phyloP scores from a whole-genome alignment of 2,888 invertebrate species.

The Philonicus albiceps region DNA sequence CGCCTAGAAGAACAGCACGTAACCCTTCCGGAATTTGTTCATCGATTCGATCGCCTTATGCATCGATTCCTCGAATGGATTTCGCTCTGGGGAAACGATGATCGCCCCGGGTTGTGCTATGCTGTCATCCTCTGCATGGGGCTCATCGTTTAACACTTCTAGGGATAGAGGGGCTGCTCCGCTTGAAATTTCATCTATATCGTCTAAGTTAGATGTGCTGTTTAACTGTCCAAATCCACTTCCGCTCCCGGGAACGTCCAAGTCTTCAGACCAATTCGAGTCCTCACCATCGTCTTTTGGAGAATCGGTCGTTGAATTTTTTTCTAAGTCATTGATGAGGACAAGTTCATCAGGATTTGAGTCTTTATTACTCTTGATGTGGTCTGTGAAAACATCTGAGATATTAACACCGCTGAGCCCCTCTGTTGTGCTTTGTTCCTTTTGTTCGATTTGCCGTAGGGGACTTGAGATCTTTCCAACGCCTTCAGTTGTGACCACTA shows the following conservation, averaged over 20 bases:
- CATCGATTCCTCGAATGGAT: not conserved
- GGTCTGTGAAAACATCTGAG: not conserved
- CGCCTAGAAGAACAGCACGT: not conserved
- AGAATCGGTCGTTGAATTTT: conserved; percentile 38
- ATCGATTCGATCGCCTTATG: conserved; percentile 14
- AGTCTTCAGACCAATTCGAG: not conserved
- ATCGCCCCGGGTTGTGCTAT: not conserved
- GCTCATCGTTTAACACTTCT: not conserved
- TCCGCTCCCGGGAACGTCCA: not conserved
- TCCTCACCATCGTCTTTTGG: conserved; percentile 6
- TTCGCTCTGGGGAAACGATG: not conserved
- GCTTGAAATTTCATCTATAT: not conserved
- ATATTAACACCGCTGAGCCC: not conserved
- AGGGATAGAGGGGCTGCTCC: not conserved
- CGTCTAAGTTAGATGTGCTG: not conserved
- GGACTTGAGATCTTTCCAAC: not conserved
- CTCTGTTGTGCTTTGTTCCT: conserved; percentile 9
- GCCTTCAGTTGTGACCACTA: not conserved
- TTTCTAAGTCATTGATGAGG: conserved; percentile 47
- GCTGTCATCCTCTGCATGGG: not conserved
- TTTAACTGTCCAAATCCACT: not conserved
- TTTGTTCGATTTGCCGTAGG: not conserved
- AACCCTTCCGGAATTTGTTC: not conserved
- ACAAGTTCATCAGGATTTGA: conserved; percentile 45
- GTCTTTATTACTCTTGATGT: not conserved